phyloP scores from a whole-genome alignment of 2,113 vertebrate genomes.

The Cyrtonyx montezumae region DNA sequence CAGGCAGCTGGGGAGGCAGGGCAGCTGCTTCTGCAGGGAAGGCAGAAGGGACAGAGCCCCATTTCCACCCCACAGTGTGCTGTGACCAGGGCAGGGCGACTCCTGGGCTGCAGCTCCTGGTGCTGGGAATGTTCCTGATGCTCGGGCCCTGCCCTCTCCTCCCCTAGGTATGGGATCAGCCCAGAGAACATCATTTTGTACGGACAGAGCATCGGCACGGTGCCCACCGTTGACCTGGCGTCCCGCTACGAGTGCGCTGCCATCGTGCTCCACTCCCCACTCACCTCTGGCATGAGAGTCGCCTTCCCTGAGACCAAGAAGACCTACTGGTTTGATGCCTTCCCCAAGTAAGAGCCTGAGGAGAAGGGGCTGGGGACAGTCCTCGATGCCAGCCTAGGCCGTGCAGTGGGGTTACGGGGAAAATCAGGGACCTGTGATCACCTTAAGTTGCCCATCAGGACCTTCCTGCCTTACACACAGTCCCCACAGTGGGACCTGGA shows the following conservation, averaged over 20 bases:
- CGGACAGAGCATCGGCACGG: constrained; percentile 94
- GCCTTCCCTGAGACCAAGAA: constrained; percentile 97
- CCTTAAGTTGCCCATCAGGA: accelerated
- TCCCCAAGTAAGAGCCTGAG: constrained; percentile 89
- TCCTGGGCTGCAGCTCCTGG: not conserved
- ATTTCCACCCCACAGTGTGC: not conserved
- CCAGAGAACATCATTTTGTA: constrained; percentile 96
- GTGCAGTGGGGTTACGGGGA: accelerated
- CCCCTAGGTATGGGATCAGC: constrained; percentile 89
- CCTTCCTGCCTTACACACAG: accelerated
- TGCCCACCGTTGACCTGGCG: constrained; percentile 93
- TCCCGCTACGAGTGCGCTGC: constrained; percentile 95
- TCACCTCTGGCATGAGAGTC: constrained; percentile 96
- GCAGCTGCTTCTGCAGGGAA: not conserved
- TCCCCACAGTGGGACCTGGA: accelerated
- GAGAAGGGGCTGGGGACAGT: not conserved
- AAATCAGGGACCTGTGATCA: accelerated
- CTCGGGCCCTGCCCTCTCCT: not conserved
- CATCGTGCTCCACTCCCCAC: constrained; percentile 92
- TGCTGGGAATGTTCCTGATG: accelerated
- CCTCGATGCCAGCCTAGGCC: not conserved
- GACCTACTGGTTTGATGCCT: constrained; percentile 97
- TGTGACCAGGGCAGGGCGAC: not conserved
- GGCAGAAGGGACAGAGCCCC: not conserved
- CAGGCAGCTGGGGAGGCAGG: not conserved